phyloP scores from a whole-genome alignment of 2,113 vertebrate genomes.

The Chloropsis cyanopogon region DNA sequence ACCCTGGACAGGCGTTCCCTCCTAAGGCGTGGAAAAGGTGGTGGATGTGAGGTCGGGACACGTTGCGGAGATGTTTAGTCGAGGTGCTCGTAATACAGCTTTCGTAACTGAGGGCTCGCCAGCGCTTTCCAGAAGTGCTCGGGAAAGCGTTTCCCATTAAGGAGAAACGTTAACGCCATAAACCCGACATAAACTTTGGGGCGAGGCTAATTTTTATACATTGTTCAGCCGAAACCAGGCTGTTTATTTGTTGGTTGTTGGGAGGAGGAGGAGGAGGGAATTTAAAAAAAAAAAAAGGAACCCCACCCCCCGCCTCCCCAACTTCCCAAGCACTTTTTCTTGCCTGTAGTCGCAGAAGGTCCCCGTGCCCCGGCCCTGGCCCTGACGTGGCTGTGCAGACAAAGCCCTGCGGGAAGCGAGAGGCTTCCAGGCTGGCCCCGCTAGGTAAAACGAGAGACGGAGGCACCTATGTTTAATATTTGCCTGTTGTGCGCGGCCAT shows the following conservation, averaged over 20 bases:
- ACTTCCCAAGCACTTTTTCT: neutral
- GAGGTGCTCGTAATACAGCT: neutral
- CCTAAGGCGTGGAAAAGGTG: neutral
- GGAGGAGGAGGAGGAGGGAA: neutral
- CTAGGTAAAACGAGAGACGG: neutral
- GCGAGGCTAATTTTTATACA: constrained; percentile 15
- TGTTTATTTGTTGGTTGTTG: neutral
- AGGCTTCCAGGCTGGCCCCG: neutral
- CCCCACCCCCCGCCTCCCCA: neutral
- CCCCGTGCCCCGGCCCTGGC: neutral
- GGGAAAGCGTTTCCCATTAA: neutral
- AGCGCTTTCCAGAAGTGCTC: constrained; percentile 6
- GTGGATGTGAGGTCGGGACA: neutral
- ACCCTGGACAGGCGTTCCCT: neutral
- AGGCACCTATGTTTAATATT: constrained; percentile 24
- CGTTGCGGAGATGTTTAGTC: neutral
- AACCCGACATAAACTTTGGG: constrained; percentile 3
- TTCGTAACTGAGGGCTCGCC: neutral
- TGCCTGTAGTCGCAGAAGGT: neutral
- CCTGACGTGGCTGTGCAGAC: neutral
- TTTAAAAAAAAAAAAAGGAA: neutral
- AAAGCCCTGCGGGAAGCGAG: constrained; percentile 30
- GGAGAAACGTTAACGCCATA: neutral
- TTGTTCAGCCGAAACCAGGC: neutral
- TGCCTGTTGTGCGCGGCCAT: constrained; percentile 51